phyloP scores from a whole-genome alignment of 2,113 vertebrate species.

The Galeopterus variegatus region DNA sequence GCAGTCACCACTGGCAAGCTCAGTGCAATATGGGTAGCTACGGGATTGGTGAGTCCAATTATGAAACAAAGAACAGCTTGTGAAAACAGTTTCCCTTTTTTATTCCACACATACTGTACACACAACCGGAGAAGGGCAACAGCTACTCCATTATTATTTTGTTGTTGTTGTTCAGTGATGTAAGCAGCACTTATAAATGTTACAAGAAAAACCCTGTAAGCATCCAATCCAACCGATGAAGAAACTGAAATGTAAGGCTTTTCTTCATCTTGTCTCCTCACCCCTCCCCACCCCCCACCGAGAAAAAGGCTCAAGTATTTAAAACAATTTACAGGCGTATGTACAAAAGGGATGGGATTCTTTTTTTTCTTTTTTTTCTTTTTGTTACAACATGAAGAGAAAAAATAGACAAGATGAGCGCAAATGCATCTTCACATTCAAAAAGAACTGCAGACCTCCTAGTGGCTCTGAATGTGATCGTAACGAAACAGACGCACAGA shows the following conservation, averaged over 20 bases:
- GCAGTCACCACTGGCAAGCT: slow-evolving; percentile 98
- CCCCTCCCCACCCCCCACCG: slow-evolving; percentile 89
- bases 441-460: slow-evolving; percentile 92
- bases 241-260: slow-evolving; percentile 99
- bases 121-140: slow-evolving; percentile 93
- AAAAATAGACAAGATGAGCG: slow-evolving; percentile 91
- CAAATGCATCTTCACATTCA: slow-evolving; percentile 97
- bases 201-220: slow-evolving; percentile 99
- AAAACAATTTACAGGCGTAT: slow-evolving; percentile 99
- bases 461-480: slow-evolving; percentile 97
- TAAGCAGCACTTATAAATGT: slow-evolving; percentile 99
- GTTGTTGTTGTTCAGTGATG: slow-evolving; percentile 95
- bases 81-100: slow-evolving; percentile 95
- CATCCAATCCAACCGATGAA: slow-evolving; percentile 97
- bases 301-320: slow-evolving; percentile 99
- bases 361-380: slow-evolving; percentile 79
- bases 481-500: slow-evolving; percentile 81
- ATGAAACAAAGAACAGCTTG: slow-evolving; percentile 97
- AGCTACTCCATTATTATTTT: slow-evolving; percentile 96
- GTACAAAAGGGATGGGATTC: slow-evolving; percentile 95
- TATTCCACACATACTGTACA: slow-evolving; percentile 94
- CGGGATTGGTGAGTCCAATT: slow-evolving; percentile 96
- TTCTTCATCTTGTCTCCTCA: slow-evolving; percentile 97
- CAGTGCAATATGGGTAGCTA: slow-evolving; percentile 99
- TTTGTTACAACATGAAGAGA: slow-evolving; percentile 93